Evolutionary conservation across 2,888 invertebrate genomes (phyloP).

Genomic region (Amphimallon solstitiale): DNA sequence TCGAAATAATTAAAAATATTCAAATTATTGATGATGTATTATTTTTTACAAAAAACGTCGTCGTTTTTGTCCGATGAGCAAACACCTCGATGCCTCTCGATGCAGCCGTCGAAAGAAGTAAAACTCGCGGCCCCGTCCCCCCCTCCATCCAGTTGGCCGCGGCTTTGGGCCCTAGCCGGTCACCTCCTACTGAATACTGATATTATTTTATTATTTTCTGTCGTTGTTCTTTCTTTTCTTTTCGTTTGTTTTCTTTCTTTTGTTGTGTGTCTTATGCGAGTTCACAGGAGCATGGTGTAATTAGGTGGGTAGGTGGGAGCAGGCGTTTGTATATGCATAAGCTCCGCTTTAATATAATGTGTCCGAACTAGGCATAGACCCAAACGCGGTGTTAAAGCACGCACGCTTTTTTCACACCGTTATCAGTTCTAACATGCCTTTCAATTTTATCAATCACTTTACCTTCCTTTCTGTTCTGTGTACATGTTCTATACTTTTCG

Average conservation of each 20-base stretch:
- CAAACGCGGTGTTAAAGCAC: conserved; percentile 50
- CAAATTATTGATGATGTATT: conserved; percentile 44
- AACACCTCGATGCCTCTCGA: conserved; percentile 60
- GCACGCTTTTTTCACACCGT: conserved; percentile 19
- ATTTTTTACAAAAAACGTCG: conserved; percentile 53
- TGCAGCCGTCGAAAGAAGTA: conserved; percentile 46
- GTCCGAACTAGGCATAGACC: conserved; percentile 62
- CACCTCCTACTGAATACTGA: conserved; percentile 1
- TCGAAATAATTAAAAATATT: conserved; percentile 46
- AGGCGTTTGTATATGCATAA: conserved; percentile 19
- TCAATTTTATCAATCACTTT: conserved; percentile 15
- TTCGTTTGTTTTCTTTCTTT: conserved; percentile 7
- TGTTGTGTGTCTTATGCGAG: conserved; percentile 37
- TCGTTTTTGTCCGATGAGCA: conserved; percentile 4
- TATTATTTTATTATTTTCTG: background rate
- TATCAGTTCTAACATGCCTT: conserved; percentile 3
- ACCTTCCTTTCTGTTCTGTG: conserved; percentile 12
- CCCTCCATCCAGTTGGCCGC: conserved; percentile 55
- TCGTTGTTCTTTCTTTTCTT: background rate
- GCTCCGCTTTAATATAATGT: conserved; percentile 10
- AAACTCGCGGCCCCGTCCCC: conserved; percentile 52
- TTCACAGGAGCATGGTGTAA: conserved; percentile 62
- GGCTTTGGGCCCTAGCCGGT: conserved; percentile 44
- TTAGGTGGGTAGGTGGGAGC: conserved; percentile 44
- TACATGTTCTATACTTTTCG: background rate